Base-by-base conservation (phyloP, 2,888 invertebrate species). In the Apamea crenata region DNA sequence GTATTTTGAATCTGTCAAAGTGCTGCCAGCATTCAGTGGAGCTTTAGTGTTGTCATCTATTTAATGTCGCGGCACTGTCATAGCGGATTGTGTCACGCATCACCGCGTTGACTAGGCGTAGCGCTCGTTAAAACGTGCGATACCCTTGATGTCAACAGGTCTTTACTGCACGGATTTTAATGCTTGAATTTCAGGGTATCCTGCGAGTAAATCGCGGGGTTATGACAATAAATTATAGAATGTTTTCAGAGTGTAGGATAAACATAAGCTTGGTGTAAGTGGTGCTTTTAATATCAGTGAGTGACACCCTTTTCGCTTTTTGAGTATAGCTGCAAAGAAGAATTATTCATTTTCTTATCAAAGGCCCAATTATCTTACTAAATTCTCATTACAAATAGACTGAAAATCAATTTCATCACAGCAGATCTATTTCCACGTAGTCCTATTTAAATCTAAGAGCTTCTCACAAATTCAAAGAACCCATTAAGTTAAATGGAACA, bases 401-500 rank as follows among this genome's bases (percentile, higher is more conserved):
- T 59, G 10, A 56, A 59, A n/a, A 14, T 29, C 36, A 68, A 61
- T 59, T 50, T 16, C 44, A 36, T 32, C 47, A 5, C 44, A 50
- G 10, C n/a, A 71, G n/a, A 81, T 85, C 65, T 61, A 72, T 85
- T 74, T 14, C 47, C 65, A 36, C 50, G 25, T 21, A 69, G 44
- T 40, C 10, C 61, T 78, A 74, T 78, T 66, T 82, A 67, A 73
- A 82, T 75, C 40, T 29, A 72, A 82, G 82, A 71, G 82, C 70
- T 36, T n/a, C 63, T 32, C 65, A 76, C 85, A 80, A 76, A 77
- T 83, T 71, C 53, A 76, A 80, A 80, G 77, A 78, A 78, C 73
- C 83, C 71, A 80, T 83, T 78, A 80, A 83, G 63, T 78, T 67
- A 78, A 86, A 72, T 83, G 67, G 77, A 69, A 85, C 65, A 78